Evolutionary conservation across 2,797 vertebrate species (phyloP), one percentile per base, ranked within the genome.

Genomic region (Hipposideros larvatus): DNA sequence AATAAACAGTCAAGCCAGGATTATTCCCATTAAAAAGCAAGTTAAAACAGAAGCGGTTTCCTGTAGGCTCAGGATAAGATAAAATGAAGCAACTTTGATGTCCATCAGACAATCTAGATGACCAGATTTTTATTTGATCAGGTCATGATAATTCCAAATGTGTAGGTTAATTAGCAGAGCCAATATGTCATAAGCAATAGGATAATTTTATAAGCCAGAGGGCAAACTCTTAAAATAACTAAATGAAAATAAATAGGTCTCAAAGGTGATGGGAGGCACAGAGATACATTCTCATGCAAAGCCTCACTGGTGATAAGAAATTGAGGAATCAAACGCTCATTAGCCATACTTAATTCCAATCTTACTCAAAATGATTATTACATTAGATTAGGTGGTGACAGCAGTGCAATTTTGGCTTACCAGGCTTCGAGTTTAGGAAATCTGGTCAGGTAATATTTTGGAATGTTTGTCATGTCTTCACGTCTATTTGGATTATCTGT

Each of bases 401-500:
- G 31, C 28, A 65, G 41, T 22, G 48, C 14, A 31, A 31, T 79
- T 89, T 55, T 73, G n/a, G 53, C 88, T 97, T 96, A 87, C 57
- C 77, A 87, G 79, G 70, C 41, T 96, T 97, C 73, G 28, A 73
- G 43, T 0, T 1, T 70, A 95, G 84, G 71, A 90, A 96, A 37
- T 7, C 63, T 71, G 22, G 89, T 94, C 95, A 97, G 95, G 95
- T 97, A 98, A 84, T 43, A 97, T 85, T 89, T 94, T 96, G 89
- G 89, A 97, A 98, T 96, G 93, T 97, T 96, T 97, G 88, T 96
- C 97, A 92, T 90, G 97, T 95, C 96, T 97, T 95, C 74, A 24
- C 61, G 88, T 96, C 97, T 98, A 80, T 96, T 88, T 97, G 97
- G 97, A 98, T 98, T 98, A 98, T 96, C 89, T 96, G 65, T 71